Conservation (phyloP, 2,113 vertebrate species). For the Ciconia stormi region DNA sequence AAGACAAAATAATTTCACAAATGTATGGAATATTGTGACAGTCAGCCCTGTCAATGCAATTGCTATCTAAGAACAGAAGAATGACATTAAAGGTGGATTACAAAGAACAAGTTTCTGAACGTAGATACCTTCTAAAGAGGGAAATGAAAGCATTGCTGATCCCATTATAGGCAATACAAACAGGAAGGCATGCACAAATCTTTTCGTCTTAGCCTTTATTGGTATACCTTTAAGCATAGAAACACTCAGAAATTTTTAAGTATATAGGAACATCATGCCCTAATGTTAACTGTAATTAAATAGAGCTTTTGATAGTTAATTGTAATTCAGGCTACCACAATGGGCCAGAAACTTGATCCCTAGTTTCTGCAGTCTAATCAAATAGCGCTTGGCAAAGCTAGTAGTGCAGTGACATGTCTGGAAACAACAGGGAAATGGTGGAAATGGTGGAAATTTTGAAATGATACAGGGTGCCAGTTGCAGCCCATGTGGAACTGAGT, state of each 20-base stretch:
- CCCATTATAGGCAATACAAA: background rate
- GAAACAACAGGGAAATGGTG: background rate
- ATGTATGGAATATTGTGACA: background rate
- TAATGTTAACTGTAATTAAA: background rate
- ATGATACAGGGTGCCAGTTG: background rate
- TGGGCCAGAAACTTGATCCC: background rate
- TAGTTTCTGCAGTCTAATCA: background rate
- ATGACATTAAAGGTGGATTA: background rate
- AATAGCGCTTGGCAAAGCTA: background rate
- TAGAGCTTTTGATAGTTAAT: background rate
- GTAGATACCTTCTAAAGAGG: background rate
- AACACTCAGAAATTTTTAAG: rapidly evolving
- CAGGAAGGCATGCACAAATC: background rate
- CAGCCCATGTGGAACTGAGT: background rate
- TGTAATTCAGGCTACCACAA: background rate
- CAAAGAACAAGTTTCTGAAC: background rate
- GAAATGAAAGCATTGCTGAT: background rate
- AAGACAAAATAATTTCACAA: background rate
- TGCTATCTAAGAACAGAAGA: background rate
- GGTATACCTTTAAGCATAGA: background rate
- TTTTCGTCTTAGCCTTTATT: background rate
- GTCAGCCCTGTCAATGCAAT: background rate
- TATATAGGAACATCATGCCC: background rate
- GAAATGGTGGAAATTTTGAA: background rate
- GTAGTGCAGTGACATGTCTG: background rate